Percentiles rank a stretch among this genome's conserved stretches.
Conservation (phyloP, 2,113 vertebrate genomes). For the Sphaerodactylus townsendi region DNA sequence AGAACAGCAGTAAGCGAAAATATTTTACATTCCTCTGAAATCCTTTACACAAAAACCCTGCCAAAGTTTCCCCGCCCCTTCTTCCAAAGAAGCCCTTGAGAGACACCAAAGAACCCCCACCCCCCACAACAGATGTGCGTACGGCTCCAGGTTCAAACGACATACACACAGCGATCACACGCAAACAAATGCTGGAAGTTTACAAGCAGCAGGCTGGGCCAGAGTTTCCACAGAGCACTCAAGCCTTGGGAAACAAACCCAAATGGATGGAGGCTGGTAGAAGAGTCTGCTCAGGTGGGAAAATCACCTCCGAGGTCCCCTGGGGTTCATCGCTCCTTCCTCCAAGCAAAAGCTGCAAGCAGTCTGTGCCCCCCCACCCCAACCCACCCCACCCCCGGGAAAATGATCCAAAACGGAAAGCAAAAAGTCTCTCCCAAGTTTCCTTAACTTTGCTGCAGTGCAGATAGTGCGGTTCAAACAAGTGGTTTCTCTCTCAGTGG, state of each 20-base stretch:
- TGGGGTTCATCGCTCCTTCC: not conserved
- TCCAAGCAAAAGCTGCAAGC: not conserved
- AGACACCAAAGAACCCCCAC: constrained; percentile 1
- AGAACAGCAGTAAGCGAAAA: constrained; percentile 11
- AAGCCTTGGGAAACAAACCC: not conserved
- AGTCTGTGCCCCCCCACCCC: not conserved
- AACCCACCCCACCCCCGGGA: not conserved
- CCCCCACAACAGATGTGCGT: not conserved
- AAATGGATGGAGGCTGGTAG: not conserved
- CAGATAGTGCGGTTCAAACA: not conserved
- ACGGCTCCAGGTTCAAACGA: constrained; percentile 60
- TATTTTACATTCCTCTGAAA: constrained; percentile 43
- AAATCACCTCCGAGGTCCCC: not conserved
- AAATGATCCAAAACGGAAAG: not conserved
- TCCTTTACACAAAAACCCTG: constrained; percentile 24
- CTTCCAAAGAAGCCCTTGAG: constrained; percentile 29
- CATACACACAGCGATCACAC: constrained; percentile 34
- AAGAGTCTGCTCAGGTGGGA: constrained; percentile 23
- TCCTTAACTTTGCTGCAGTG: constrained; percentile 4
- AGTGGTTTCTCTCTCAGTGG: not conserved
- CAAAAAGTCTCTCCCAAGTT: not conserved
- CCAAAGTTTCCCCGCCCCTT: constrained; percentile 4
- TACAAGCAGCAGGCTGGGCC: constrained; percentile 24
- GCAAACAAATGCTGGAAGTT: constrained; percentile 33
- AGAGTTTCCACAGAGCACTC: not conserved